These are phyloP conservation scores for Desmophyllum pertusum DNA, from an alignment of 92 coral and sea anemone genomes.

Conservation along the genomic window DNA sequence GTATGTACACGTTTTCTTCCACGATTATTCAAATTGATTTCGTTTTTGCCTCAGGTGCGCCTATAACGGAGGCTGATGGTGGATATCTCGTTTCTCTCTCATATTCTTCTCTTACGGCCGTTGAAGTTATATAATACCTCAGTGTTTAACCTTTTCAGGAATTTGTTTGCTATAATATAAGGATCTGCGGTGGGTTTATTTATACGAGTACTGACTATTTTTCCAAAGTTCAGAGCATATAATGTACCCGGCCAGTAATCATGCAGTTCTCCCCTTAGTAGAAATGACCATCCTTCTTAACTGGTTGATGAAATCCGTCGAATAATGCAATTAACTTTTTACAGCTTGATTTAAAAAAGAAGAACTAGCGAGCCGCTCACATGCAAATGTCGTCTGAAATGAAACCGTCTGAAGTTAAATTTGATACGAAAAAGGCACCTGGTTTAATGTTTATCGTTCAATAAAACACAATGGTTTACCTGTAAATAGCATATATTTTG, in stretches of 20 bases:
- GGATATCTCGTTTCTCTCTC: background rate
- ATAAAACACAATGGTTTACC: background rate
- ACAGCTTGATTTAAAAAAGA: background rate
- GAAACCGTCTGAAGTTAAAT: constrained; percentile 10
- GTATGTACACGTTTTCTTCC: background rate
- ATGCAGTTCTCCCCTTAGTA: background rate
- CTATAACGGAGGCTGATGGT: background rate
- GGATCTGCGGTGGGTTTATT: background rate
- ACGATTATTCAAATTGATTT: background rate
- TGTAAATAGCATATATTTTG: constrained; percentile 27
- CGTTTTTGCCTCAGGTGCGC: background rate
- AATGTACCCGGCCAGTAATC: background rate
- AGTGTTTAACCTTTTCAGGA: background rate
- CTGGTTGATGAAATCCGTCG: background rate
- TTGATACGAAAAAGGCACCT: background rate
- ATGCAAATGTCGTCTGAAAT: background rate
- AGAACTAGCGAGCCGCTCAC: background rate
- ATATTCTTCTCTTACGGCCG: background rate
- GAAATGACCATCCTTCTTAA: background rate
- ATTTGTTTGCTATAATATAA: background rate
- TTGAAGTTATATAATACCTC: background rate
- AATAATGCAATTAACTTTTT: background rate
- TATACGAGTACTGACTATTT: background rate
- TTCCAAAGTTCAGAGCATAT: background rate
- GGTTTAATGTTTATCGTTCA: constrained; percentile 6